Evolutionary conservation across 2,797 vertebrate species (phyloP).

Genomic region (Tauraco hartlaubi): DNA sequence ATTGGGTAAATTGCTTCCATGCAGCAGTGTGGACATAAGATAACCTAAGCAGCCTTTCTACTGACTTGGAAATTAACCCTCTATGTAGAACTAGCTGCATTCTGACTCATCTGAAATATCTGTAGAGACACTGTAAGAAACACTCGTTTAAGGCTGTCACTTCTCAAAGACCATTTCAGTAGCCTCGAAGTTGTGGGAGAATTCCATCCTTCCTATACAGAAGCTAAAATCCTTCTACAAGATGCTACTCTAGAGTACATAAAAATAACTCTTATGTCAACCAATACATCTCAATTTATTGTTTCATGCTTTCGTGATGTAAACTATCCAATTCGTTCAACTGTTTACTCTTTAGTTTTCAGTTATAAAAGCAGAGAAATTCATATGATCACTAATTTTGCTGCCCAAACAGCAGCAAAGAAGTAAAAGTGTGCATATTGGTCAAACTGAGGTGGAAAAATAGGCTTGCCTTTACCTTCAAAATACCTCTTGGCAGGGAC

Average conservation of each 20-base stretch:
- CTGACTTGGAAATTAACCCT: not conserved
- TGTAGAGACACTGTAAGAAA: not conserved
- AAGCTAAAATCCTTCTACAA: not conserved
- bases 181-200: not conserved
- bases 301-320: fast-evolving
- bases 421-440: not conserved
- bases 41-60: not conserved
- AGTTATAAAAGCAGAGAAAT: not conserved
- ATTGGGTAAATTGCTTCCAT: not conserved
- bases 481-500: constrained; percentile 84
- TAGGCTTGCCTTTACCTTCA: constrained; percentile 82
- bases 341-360: not conserved
- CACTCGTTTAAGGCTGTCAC: not conserved
- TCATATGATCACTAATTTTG: not conserved
- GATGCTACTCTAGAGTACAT: not conserved
- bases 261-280: not conserved
- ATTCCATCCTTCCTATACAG: not conserved
- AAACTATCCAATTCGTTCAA: not conserved
- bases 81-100: not conserved
- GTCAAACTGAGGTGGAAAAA: not conserved
- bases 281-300: not conserved
- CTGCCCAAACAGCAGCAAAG: not conserved
- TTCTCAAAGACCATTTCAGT: not conserved
- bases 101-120: not conserved
- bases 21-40: not conserved